These are phyloP conservation scores for Eclectus roratus DNA, from an alignment of 2,113 vertebrate genomes.

Conservation along the genomic window DNA sequence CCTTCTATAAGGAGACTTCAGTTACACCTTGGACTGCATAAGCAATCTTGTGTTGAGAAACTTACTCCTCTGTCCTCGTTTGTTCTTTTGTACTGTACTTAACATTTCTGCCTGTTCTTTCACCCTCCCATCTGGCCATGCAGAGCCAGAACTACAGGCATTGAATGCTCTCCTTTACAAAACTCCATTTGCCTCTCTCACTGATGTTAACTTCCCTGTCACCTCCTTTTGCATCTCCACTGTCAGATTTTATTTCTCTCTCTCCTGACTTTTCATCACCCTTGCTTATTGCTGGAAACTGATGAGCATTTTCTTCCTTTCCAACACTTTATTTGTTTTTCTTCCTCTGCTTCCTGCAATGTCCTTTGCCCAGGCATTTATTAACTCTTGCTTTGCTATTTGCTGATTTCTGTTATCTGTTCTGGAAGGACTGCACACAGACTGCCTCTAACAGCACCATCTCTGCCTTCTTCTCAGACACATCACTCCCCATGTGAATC, in stretches of 20 bases:
- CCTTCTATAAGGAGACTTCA: not conserved
- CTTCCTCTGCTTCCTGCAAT: not conserved
- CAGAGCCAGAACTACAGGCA: not conserved
- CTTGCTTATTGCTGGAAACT: not conserved
- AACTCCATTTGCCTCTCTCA: not conserved
- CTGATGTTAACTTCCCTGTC: not conserved
- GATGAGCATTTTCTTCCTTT: constrained; percentile 24
- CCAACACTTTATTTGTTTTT: not conserved
- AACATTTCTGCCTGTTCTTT: not conserved
- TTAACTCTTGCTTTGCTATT: not conserved
- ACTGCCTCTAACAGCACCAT: not conserved
- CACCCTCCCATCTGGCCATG: not conserved
- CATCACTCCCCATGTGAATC: not conserved
- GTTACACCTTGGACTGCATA: not conserved
- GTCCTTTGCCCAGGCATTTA: not conserved
- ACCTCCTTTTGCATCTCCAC: not conserved
- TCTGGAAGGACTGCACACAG: not conserved
- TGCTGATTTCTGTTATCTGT: not conserved
- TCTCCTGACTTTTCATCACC: not conserved
- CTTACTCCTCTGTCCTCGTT: not conserved
- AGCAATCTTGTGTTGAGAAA: not conserved
- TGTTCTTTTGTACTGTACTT: not conserved
- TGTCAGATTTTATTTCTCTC: not conserved
- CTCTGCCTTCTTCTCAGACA: not conserved
- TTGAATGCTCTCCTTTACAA: not conserved